A percentile compares a stretch with the other conserved stretches of the same genome.
Evolutionary conservation across 2,113 vertebrate species (phyloP).

Genomic region (Cygnus buccinator): DNA sequence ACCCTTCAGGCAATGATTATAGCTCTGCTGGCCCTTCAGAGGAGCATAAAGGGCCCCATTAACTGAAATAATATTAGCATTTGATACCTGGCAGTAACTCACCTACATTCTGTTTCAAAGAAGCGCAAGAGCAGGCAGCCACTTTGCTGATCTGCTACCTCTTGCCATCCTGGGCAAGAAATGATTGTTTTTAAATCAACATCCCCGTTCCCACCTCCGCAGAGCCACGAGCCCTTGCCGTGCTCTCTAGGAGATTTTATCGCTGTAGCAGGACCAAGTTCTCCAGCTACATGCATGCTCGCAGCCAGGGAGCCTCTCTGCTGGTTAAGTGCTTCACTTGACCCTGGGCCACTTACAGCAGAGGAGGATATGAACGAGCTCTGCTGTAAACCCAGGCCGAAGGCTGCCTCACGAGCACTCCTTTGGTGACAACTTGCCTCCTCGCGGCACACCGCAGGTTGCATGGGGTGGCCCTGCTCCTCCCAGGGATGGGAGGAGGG

Average conservation of each 20-base stretch:
- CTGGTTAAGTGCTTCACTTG: not conserved
- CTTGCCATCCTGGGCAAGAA: not conserved
- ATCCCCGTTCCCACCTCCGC: not conserved
- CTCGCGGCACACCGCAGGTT: accelerated
- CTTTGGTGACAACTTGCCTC: accelerated
- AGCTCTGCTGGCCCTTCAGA: not conserved
- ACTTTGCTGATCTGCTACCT: not conserved
- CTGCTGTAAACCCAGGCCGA: not conserved
- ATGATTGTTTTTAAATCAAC: not conserved
- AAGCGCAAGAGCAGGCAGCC: not conserved
- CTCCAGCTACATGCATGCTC: not conserved
- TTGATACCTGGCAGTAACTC: not conserved
- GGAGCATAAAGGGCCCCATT: not conserved
- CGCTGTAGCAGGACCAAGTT: not conserved
- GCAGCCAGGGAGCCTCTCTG: not conserved
- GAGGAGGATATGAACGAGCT: not conserved
- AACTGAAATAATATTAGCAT: not conserved
- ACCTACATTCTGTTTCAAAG: not conserved
- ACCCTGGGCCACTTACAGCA: not conserved
- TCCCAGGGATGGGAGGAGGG: not conserved
- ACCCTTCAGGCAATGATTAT: not conserved
- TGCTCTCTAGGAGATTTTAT: not conserved
- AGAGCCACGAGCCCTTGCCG: not conserved
- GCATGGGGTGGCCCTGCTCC: not conserved
- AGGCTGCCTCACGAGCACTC: not conserved